Conservation (phyloP, 2,888 invertebrate genomes). For the Cataglyphis altisquamis region DNA sequence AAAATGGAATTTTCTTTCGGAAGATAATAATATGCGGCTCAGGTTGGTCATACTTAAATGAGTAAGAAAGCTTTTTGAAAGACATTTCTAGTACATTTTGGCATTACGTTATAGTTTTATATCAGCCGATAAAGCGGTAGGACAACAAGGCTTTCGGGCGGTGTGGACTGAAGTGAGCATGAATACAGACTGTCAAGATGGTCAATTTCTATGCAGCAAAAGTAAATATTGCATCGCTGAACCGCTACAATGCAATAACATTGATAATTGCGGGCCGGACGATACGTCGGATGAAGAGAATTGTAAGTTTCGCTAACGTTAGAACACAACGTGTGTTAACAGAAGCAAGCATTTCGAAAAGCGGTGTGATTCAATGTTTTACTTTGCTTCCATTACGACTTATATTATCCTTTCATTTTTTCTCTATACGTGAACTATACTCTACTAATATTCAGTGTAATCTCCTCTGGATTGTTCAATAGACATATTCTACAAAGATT, state of each 20-base stretch:
- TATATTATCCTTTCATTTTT: constrained; percentile 49
- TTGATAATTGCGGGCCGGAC: constrained; percentile 94
- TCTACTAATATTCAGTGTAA: constrained; percentile 69
- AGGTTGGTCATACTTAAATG: constrained; percentile 86
- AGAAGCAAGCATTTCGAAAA: constrained; percentile 60
- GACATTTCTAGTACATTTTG: neutral
- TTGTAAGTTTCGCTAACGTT: constrained; percentile 89
- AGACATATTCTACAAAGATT: constrained; percentile 72
- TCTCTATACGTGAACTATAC: constrained; percentile 60
- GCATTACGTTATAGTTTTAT: constrained; percentile 91
- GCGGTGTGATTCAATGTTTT: constrained; percentile 70
- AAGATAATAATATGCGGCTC: constrained; percentile 94
- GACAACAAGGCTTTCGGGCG: constrained; percentile 96
- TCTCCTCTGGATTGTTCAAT: constrained; percentile 73
- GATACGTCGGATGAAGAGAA: constrained; percentile 92
- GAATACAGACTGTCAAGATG: constrained; percentile 88
- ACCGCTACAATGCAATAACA: constrained; percentile 91
- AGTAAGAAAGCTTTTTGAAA: neutral
- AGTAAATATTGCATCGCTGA: constrained; percentile 93
- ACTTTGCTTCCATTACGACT: constrained; percentile 78
- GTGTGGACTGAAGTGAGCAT: constrained; percentile 97
- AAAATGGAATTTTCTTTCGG: constrained; percentile 95
- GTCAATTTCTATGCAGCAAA: constrained; percentile 91
- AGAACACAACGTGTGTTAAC: constrained; percentile 51
- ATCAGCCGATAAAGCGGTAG: constrained; percentile 97